Evolutionary conservation across 2,113 vertebrate species (phyloP).

Genomic region (Hypanus sabinus): DNA sequence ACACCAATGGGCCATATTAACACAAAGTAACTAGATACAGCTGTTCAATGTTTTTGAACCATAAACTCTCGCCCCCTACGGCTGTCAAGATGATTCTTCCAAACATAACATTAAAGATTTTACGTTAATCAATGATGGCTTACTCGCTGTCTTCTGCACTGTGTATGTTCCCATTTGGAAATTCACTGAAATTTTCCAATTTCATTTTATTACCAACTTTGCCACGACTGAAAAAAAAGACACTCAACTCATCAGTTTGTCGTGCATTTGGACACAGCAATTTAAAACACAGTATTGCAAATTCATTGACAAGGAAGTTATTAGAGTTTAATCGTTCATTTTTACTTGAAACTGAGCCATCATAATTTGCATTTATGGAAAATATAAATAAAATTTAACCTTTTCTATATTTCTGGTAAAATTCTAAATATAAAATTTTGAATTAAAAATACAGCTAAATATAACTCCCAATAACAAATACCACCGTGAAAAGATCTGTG

Average conservation of each 20-base stretch:
- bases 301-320: not conserved
- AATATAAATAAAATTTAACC: not conserved
- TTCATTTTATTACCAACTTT: not conserved
- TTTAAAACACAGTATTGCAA: not conserved
- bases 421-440: not conserved
- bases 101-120: not conserved
- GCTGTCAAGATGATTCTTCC: not conserved
- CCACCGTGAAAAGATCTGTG: not conserved
- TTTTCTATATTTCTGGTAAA: not conserved
- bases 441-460: not conserved
- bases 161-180: not conserved
- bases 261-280: not conserved
- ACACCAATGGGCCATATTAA: not conserved
- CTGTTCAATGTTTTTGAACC: not conserved
- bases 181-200: not conserved
- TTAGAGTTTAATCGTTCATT: not conserved
- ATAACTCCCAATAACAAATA: not conserved
- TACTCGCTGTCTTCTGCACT: not conserved
- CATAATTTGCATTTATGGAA: not conserved
- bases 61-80: not conserved
- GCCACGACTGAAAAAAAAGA: not conserved
- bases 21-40: not conserved
- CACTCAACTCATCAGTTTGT: not conserved
- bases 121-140: not conserved
- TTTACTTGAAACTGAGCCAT: not conserved